Conservation (phyloP, 2,888 invertebrate genomes). For the Odontomyia ornata region DNA sequence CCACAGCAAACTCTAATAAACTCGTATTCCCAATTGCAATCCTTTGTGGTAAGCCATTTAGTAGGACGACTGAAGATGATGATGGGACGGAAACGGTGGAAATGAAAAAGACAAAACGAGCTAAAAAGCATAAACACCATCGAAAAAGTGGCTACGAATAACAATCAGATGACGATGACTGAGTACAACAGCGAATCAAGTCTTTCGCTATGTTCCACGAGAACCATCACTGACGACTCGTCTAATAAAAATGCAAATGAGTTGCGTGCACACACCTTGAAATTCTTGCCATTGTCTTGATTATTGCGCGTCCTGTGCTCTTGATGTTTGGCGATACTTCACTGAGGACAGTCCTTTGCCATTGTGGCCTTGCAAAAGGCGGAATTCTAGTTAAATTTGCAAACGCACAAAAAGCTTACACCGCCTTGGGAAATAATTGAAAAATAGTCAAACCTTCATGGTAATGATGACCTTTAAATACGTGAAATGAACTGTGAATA, state of each 20-base stretch:
- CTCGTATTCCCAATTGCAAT: slow-evolving; percentile 42
- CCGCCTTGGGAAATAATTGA: too few relatives aligned
- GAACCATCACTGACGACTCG: slow-evolving; percentile 31
- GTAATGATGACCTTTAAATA: too few relatives aligned
- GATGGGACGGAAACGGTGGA: slow-evolving; percentile 24
- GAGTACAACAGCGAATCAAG: slow-evolving; percentile 19
- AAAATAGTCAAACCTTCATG: too few relatives aligned
- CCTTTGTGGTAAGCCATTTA: slow-evolving; percentile 42
- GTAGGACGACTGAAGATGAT: slow-evolving; percentile 5
- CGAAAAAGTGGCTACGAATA: slow-evolving; percentile 38
- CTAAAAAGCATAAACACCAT: slow-evolving; percentile 37
- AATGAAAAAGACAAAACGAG: slow-evolving; percentile 25
- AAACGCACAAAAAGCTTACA: too few relatives aligned
- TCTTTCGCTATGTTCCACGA: background rate
- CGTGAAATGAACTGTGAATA: too few relatives aligned
- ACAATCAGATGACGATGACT: slow-evolving; percentile 26
- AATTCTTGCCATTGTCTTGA: slow-evolving; percentile 45
- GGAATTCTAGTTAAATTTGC: too few relatives aligned
- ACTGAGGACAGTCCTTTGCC: too few relatives aligned
- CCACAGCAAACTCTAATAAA: slow-evolving; percentile 26
- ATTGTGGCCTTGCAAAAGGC: too few relatives aligned
- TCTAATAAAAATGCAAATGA: slow-evolving; percentile 50
- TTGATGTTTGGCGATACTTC: slow-evolving; percentile 2
- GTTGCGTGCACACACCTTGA: slow-evolving; percentile 50
- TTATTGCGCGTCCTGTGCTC: background rate